These are phyloP conservation scores for Drosophila sechellia DNA, from an alignment of 1,140 invertebrate genomes.

Conservation along the genomic window DNA sequence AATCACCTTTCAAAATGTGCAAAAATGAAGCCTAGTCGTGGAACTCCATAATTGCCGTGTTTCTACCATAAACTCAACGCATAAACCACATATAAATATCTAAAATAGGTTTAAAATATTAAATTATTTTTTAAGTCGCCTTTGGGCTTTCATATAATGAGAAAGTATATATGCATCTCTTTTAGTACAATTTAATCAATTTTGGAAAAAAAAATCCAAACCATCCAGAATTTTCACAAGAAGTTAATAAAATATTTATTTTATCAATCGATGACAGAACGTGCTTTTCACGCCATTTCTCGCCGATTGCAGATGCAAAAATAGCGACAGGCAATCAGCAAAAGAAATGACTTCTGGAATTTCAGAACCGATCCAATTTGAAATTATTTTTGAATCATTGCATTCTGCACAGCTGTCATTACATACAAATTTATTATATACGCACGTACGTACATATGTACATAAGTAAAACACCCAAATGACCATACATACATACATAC, in stretches of 20 bases:
- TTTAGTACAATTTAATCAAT: neutral
- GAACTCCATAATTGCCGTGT: constrained; percentile 23
- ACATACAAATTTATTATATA: constrained; percentile 10
- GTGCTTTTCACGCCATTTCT: neutral
- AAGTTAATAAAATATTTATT: constrained; percentile 25
- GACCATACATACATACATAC: constrained; percentile 4
- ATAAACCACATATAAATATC: constrained; percentile 17
- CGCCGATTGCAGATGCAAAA: neutral
- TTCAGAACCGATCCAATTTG: neutral
- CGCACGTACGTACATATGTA: constrained; percentile 2
- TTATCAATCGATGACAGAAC: constrained; percentile 18
- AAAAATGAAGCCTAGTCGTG: constrained; percentile 12
- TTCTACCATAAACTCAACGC: constrained; percentile 24
- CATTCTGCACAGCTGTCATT: constrained; percentile 32
- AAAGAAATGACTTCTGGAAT: neutral
- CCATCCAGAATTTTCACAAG: neutral
- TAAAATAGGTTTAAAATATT: constrained; percentile 5
- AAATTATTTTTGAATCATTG: constrained; percentile 18
- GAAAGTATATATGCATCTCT: neutral
- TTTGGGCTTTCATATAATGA: neutral
- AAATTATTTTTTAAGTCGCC: neutral
- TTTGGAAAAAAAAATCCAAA: neutral
- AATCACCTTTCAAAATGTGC: constrained; percentile 11
- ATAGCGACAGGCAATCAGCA: neutral
- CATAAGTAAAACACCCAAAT: constrained; percentile 19